Evolutionary conservation across 2,797 vertebrate genomes (phyloP).

Genomic region (Malacoctenus gilli): DNA sequence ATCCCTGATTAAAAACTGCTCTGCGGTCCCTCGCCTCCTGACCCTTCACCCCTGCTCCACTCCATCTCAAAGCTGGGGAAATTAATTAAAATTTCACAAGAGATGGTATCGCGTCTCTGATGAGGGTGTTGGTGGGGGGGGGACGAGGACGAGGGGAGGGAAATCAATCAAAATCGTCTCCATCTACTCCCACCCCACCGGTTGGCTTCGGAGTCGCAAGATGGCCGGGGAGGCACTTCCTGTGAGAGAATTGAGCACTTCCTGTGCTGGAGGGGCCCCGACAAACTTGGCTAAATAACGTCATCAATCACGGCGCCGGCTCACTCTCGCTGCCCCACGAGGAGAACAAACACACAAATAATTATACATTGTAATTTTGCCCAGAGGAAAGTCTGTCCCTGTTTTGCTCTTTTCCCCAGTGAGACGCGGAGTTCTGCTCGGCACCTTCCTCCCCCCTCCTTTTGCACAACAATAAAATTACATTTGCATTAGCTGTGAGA

Average conservation of each 20-base stretch:
- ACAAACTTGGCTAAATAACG: conserved; percentile 88
- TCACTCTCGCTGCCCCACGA: conserved; percentile 69
- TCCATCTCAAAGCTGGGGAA: conserved; percentile 91
- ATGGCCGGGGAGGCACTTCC: conserved; percentile 85
- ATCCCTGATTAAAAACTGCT: conserved; percentile 97
- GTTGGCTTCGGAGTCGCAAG: conserved; percentile 76
- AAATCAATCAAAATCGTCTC: conserved; percentile 78
- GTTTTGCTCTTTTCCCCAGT: conserved; percentile 82
- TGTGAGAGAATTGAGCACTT: conserved; percentile 85
- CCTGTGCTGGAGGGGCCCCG: conserved; percentile 84
- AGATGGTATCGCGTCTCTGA: conserved; percentile 84
- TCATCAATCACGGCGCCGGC: conserved; percentile 89
- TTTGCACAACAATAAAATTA: conserved; percentile 83
- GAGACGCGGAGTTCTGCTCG: conserved; percentile 85
- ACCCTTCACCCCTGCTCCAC: conserved; percentile 90
- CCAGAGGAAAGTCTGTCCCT: conserved; percentile 70
- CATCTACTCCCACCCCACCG: conserved; percentile 36
- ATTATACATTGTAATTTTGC: conserved; percentile 74
- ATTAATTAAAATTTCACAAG: conserved; percentile 95
- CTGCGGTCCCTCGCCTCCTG: conserved; percentile 93
- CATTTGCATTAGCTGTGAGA: conserved; percentile 86
- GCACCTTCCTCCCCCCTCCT: conserved; percentile 18
- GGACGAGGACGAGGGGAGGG: neutral
- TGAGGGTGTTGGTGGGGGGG: conserved; percentile 30
- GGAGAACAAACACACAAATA: conserved; percentile 74